These are phyloP conservation scores for Lycopodina hypogea DNA, from an alignment of 37 sponge, comb jelly and placozoan genomes.

Conservation along the genomic window DNA sequence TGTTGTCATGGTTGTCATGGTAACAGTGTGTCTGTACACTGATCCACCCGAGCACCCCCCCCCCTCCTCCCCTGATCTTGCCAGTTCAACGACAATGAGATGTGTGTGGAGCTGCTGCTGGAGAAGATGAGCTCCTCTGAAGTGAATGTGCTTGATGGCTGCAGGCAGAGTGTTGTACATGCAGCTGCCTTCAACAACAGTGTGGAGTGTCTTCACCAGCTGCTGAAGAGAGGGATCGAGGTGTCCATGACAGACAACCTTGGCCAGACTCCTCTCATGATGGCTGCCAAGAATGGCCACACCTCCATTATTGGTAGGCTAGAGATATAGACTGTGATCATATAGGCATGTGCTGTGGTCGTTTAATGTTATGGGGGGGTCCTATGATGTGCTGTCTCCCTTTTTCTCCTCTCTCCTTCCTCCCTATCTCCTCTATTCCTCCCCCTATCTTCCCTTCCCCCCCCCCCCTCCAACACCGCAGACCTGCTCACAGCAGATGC, in stretches of 20 bases:
- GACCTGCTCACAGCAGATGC: conserved; percentile 36
- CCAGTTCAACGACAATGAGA: conserved; percentile 75
- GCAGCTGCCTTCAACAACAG: conserved; percentile 80
- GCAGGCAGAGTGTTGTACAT: conserved; percentile 54
- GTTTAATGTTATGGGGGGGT: not conserved
- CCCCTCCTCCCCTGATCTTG: conserved; percentile 1
- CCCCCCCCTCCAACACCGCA: conserved; percentile 49
- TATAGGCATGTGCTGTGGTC: not conserved
- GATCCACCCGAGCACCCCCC: no score
- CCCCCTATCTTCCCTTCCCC: conserved; percentile 45
- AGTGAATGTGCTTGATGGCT: conserved; percentile 48
- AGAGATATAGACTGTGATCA: not conserved
- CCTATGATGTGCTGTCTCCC: not conserved
- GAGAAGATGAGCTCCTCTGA: conserved; percentile 53
- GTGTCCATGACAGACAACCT: conserved; percentile 49
- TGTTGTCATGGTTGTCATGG: no score
- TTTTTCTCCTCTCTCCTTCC: not conserved
- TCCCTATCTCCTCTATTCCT: conserved; percentile 4
- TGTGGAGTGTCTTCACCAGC: conserved; percentile 69
- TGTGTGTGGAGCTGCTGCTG: conserved; percentile 77
- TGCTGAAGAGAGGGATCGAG: conserved; percentile 37
- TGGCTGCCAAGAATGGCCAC: conserved; percentile 77
- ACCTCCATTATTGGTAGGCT: conserved; percentile 55
- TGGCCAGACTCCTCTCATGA: conserved; percentile 78
- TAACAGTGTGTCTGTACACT: not conserved